Evolutionary conservation across 2,888 invertebrate species (phyloP).

Genomic region (Drosophila gaucha): DNA sequence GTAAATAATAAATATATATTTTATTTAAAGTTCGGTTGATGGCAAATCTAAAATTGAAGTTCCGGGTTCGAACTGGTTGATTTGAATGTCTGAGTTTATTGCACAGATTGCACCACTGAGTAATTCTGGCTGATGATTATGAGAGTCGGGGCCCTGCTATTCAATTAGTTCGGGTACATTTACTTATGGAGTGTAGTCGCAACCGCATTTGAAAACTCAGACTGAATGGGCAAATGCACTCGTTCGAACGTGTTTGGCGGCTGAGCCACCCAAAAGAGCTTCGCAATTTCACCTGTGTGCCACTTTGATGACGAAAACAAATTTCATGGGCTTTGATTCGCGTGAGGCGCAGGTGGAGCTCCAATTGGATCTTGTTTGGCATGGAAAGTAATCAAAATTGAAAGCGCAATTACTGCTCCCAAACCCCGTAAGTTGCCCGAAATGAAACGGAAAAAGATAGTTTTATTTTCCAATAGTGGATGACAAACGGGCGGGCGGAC

Average conservation of each 20-base stretch:
- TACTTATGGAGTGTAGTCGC: too few species aligned
- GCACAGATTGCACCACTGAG: too few species aligned
- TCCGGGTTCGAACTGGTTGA: not conserved
- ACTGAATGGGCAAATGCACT: slow-evolving; percentile 1
- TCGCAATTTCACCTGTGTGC: slow-evolving; percentile 56
- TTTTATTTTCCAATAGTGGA: slow-evolving; percentile 7
- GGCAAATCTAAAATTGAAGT: too few species aligned
- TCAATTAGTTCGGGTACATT: too few species aligned
- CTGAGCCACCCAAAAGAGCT: slow-evolving; percentile 12
- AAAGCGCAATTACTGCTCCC: slow-evolving; percentile 19
- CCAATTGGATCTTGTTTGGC: slow-evolving; percentile 35
- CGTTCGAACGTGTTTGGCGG: slow-evolving; percentile 24
- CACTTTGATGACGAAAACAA: slow-evolving; percentile 37
- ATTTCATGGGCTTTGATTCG: slow-evolving; percentile 35
- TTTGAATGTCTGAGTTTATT: not conserved
- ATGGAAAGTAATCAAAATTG: slow-evolving; percentile 70
- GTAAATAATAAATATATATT: too few species aligned
- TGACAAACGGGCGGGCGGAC: not conserved
- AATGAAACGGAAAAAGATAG: slow-evolving; percentile 46
- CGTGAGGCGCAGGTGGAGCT: slow-evolving; percentile 25
- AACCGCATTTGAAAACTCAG: not conserved
- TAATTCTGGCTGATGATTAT: too few species aligned
- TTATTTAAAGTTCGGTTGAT: too few species aligned
- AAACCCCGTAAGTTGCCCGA: slow-evolving; percentile 6
- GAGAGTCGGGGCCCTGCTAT: too few species aligned